Conservation (phyloP, 2,113 vertebrate genomes). For the Pardalotus punctatus region DNA sequence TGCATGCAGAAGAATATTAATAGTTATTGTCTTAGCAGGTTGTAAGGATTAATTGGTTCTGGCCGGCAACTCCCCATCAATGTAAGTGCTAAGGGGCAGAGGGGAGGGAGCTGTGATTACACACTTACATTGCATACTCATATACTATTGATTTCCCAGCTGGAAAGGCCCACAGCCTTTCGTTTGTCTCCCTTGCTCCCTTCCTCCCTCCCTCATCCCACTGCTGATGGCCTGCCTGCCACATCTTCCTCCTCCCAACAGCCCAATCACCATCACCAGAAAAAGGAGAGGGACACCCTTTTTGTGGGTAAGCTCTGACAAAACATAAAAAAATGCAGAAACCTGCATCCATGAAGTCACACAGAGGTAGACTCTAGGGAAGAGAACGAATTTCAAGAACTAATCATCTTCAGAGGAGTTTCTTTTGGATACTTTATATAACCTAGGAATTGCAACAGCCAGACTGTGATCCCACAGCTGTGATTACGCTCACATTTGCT, state of each 20-base stretch:
- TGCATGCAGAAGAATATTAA: slow-evolving; percentile 9
- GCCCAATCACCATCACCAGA: not conserved
- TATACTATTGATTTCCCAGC: slow-evolving; percentile 29
- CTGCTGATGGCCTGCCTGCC: not conserved
- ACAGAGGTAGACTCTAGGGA: not conserved
- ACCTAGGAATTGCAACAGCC: not conserved
- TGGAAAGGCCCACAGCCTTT: slow-evolving; percentile 6
- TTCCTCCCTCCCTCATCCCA: not conserved
- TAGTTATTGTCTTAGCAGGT: slow-evolving; percentile 12
- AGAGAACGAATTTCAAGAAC: not conserved
- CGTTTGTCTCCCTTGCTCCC: not conserved
- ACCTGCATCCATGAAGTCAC: not conserved
- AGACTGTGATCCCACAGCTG: not conserved
- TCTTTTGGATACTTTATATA: not conserved
- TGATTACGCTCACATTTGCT: not conserved
- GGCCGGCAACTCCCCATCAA: not conserved
- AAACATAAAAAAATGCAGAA: not conserved
- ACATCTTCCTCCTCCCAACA: not conserved
- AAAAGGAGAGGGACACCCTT: not conserved
- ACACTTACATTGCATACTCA: not conserved
- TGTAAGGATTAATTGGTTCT: slow-evolving; percentile 45
- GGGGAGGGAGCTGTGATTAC: slow-evolving; percentile 19
- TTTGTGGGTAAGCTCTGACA: not conserved
- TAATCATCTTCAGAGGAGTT: not conserved
- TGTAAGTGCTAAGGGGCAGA: not conserved